Base-by-base conservation (phyloP, 2,113 vertebrate species). In the Lasiurus borealis region DNA sequence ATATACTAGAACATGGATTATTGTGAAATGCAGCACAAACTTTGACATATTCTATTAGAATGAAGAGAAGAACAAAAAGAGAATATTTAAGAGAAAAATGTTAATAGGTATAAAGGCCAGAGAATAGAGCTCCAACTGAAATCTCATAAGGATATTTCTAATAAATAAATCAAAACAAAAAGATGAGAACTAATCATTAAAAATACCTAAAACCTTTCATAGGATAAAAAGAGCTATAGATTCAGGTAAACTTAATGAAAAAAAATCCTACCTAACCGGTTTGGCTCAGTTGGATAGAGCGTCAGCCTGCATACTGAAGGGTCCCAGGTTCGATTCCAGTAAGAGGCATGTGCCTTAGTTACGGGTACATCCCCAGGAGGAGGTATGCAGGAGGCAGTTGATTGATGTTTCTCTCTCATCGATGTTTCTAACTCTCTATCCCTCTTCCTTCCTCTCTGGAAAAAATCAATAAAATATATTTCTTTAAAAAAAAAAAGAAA, bases 11-110 rank as follows among this genome's bases (percentile, higher is more conserved):
- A 82, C 13, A 87, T 6, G 11, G 59, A 82, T 82, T 82, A 50
- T 68, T 46, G 50, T 86, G 68, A 90, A 85, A 93, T 80, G 54
- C 66, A 90, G 57, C 36, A 81, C 29, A 62, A 87, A 95, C 12
- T 48, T 23, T 68, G 48, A 86, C 23, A 86, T 68, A 34, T 93
- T 82, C 50, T 80, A 50, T 10, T 34, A 76, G 48, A 82, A 90
- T 10, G 19, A 23, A 82, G 25, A 68, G 40, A 46, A 80, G 31
- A 86, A 85, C 29, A 85, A 81, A 84, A 52, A 93, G n/a, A 52
- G n/a, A 83, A 88, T 9, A 16, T 89, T 72, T 72, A 72, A 80
- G 52, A 81, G 86, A 27, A 75, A 50, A 73, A 85, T 23, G 66
- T 52, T 15, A 62, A 77, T 9, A 62, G 69, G 34, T 52, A 90